These are phyloP conservation scores for Monochamus alternatus DNA, from an alignment of 2,888 invertebrate genomes.

Conservation along the genomic window DNA sequence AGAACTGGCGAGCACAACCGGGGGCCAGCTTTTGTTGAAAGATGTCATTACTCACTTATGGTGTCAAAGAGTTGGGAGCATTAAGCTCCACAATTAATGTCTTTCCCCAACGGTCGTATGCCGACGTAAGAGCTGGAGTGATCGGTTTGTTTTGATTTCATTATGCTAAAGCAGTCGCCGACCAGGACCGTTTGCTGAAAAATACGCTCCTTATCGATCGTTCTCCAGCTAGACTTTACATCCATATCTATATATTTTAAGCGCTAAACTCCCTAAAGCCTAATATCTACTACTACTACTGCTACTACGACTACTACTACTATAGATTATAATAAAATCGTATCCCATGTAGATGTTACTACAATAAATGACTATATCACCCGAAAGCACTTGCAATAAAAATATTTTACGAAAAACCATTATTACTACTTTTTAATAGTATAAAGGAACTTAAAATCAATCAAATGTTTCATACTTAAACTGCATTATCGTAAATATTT, in stretches of 20 bases:
- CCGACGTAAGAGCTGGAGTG: constrained; percentile 43
- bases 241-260: constrained; percentile 9
- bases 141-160: constrained; percentile 56
- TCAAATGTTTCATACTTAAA: not conserved
- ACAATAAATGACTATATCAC: no score
- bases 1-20: constrained; percentile 40
- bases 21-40: constrained; percentile 43
- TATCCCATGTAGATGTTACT: no score
- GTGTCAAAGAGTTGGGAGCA: constrained; percentile 51
- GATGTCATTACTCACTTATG: constrained; percentile 52
- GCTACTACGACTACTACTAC: no score
- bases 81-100: constrained; percentile 52
- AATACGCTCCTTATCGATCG: constrained; percentile 18
- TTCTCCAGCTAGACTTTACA: not conserved
- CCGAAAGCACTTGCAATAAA: no score
- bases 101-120: constrained; percentile 45
- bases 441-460: not conserved
- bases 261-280: not conserved
- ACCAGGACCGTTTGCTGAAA: constrained; percentile 36
- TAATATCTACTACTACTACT: not conserved
- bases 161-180: constrained; percentile 54
- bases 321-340: no score
- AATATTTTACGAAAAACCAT: no score
- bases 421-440: not conserved
- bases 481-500: no score